Evolutionary conservation across 2,888 invertebrate genomes (phyloP).

Genomic region (Laspeyria flexula): DNA sequence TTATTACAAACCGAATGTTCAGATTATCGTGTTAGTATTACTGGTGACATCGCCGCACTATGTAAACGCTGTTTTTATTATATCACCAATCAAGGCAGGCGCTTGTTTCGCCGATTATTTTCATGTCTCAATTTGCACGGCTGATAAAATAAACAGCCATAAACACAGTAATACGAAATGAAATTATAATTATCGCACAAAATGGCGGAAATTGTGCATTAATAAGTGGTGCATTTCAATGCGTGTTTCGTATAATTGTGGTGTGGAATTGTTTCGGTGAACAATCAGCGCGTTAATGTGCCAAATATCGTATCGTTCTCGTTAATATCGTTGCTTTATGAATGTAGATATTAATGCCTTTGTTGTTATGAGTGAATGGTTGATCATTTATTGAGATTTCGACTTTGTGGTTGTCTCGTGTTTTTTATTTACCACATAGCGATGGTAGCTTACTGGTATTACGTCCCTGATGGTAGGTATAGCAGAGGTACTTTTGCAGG

Average conservation of each 20-base stretch:
- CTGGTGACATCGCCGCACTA: no score
- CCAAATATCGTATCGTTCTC: conserved; percentile 16
- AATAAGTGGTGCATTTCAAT: conserved; percentile 15
- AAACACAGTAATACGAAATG: conserved; percentile 4
- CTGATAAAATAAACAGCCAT: background rate
- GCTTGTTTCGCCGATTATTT: background rate
- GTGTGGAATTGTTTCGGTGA: conserved; percentile 29
- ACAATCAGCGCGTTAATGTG: conserved; percentile 28
- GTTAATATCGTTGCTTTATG: background rate
- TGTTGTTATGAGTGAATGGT: background rate
- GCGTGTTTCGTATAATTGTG: conserved; percentile 29
- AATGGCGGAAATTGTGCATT: conserved; percentile 27
- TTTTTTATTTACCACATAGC: no score
- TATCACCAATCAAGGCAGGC: no score
- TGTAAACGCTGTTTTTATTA: no score
- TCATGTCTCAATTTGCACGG: background rate
- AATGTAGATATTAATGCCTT: background rate
- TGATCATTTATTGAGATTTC: no score
- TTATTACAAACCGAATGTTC: no score
- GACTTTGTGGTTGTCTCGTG: no score
- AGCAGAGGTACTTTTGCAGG: no score
- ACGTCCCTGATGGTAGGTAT: no score
- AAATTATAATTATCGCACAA: conserved; percentile 10
- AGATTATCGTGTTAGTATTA: no score
- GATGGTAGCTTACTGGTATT: no score